phyloP scores from a whole-genome alignment of 2,888 invertebrate species.

The Netelia inedita region DNA sequence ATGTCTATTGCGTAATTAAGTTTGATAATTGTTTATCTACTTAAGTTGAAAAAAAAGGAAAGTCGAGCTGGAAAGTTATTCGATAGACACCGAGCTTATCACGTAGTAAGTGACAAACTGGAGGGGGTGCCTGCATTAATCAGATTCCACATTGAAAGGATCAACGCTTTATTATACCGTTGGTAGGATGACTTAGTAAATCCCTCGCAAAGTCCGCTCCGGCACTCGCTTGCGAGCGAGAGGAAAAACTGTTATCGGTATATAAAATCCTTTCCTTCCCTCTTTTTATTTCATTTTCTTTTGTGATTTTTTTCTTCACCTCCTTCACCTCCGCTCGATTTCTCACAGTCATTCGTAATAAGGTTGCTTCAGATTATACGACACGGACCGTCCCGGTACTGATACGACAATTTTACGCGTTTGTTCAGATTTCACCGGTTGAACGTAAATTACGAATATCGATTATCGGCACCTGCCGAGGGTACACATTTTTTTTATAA shows the following conservation, averaged over 20 bases:
- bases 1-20: neutral
- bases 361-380: no score
- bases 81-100: conserved; percentile 19
- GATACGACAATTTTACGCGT: no score
- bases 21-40: neutral
- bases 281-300: neutral
- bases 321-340: conserved; percentile 3
- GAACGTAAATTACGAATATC: no score
- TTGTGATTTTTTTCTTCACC: conserved; percentile 4
- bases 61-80: conserved; percentile 17
- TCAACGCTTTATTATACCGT: conserved; percentile 42
- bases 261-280: conserved; percentile 11
- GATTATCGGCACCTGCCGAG: no score
- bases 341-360: conserved; percentile 1
- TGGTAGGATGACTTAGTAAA: conserved; percentile 35
- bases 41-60: neutral
- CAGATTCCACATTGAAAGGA: conserved; percentile 7
- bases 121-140: conserved; percentile 22
- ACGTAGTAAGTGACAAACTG: neutral
- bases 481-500: no score
- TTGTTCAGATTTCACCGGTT: no score
- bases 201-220: neutral
- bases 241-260: conserved; percentile 20
- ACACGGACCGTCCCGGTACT: no score
- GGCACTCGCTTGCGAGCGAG: neutral